phyloP scores from a whole-genome alignment of 2,113 vertebrate species.

The Semnopithecus entellus region DNA sequence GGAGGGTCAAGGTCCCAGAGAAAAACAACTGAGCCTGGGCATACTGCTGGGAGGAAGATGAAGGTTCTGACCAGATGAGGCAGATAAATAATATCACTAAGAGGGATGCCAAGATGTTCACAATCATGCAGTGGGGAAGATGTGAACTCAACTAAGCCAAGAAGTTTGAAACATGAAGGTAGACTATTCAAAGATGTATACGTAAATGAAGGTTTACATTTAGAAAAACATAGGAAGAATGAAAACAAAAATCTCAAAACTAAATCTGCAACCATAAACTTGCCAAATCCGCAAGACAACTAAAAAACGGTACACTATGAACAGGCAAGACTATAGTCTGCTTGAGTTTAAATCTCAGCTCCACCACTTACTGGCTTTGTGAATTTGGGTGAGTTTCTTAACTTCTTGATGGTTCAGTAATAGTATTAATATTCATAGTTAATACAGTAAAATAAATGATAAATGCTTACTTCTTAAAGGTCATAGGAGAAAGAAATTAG shows the following conservation, averaged over 20 bases:
- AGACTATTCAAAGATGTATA: neutral
- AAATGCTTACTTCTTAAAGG: neutral
- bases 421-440: neutral
- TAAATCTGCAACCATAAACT: neutral
- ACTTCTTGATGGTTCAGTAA: neutral
- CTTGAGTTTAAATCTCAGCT: neutral
- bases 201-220: neutral
- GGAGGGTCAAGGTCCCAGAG: neutral
- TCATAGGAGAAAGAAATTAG: neutral
- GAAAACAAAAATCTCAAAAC: neutral
- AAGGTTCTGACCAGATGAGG: neutral
- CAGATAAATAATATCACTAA: neutral
- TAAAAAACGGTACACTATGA: fast-evolving
- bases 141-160: neutral
- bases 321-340: too few species aligned
- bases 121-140: neutral
- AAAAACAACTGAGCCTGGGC: neutral
- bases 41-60: too few species aligned
- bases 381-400: neutral
- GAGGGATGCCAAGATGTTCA: neutral
- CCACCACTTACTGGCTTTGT: neutral
- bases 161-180: neutral
- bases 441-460: neutral
- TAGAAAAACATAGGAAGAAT: neutral
- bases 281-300: neutral